These are phyloP conservation scores for Eubucco bourcierii DNA, from an alignment of 2,113 vertebrate genomes.

Conservation along the genomic window DNA sequence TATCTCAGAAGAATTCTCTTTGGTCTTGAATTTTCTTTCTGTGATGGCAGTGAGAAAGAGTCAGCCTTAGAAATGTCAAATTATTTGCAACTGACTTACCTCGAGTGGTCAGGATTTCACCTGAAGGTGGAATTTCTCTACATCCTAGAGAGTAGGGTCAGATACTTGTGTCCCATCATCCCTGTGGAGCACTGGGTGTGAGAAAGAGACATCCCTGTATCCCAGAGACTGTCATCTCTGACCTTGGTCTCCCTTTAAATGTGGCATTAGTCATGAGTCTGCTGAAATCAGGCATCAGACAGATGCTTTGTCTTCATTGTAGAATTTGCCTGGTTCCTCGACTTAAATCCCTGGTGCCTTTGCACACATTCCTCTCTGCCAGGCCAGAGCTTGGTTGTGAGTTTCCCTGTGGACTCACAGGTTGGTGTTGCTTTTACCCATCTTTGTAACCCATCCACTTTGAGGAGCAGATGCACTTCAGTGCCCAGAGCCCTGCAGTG, in stretches of 20 bases:
- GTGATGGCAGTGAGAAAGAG: not conserved
- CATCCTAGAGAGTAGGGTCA: not conserved
- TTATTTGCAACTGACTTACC: not conserved
- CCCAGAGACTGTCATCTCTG: not conserved
- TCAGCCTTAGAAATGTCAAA: not conserved
- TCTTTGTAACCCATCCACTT: not conserved
- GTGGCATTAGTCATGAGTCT: not conserved
- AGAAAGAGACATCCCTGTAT: not conserved
- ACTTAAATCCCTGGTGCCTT: not conserved
- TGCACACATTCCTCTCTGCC: not conserved
- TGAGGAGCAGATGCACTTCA: not conserved
- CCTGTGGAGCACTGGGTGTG: not conserved
- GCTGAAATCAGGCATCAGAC: not conserved
- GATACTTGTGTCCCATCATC: not conserved
- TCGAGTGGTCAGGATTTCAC: not conserved
- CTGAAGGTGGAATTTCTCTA: not conserved
- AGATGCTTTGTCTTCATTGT: not conserved
- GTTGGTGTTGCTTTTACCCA: not conserved
- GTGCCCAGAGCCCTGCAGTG: not conserved
- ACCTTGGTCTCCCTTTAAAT: not conserved
- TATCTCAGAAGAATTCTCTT: not conserved
- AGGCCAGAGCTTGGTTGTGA: not conserved
- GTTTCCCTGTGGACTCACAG: not conserved
- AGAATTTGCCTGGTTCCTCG: not conserved
- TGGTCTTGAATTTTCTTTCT: not conserved